Evolutionary conservation across 2,113 vertebrate species (phyloP).

Genomic region (Myiopsitta monachus): DNA sequence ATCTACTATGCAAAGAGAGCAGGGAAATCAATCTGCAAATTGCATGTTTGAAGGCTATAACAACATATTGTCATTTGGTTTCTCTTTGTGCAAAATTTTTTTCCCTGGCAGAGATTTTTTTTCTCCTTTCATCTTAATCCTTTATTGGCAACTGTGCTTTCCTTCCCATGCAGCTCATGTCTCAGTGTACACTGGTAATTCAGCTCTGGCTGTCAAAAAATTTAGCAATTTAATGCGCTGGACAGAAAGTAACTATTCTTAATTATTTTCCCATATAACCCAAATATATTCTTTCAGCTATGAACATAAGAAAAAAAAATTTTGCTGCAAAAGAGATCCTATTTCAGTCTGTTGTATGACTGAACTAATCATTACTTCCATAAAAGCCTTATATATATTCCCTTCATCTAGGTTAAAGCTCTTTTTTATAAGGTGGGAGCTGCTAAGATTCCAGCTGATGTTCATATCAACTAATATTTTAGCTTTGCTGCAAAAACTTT

Average conservation of each 20-base stretch:
- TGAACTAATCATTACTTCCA: conserved; percentile 19
- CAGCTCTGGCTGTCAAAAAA: conserved; percentile 44
- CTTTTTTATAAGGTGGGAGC: background rate
- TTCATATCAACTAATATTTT: background rate
- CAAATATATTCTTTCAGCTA: conserved; percentile 31
- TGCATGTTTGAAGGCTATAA: conserved; percentile 13
- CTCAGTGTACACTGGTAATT: conserved; percentile 24
- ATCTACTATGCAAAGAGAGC: conserved; percentile 57
- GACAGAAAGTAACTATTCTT: conserved; percentile 22
- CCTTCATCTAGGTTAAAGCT: conserved; percentile 35
- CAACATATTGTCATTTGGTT: conserved; percentile 40
- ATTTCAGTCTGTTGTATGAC: conserved; percentile 18
- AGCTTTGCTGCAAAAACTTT: background rate
- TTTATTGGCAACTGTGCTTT: conserved; percentile 25
- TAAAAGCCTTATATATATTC: conserved; percentile 28
- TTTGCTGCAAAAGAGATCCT: background rate
- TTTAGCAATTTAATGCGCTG: conserved; percentile 25
- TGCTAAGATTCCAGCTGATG: background rate
- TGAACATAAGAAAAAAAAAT: background rate
- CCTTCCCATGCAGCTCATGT: background rate
- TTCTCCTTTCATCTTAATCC: background rate
- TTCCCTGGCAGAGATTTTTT: background rate
- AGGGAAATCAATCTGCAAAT: conserved; percentile 59
- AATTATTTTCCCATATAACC: conserved; percentile 33
- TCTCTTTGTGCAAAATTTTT: background rate